Percentiles rank a stretch among this genome's conserved stretches.
Conservation (phyloP, 2,888 invertebrate genomes). For the Phengaris arion region DNA sequence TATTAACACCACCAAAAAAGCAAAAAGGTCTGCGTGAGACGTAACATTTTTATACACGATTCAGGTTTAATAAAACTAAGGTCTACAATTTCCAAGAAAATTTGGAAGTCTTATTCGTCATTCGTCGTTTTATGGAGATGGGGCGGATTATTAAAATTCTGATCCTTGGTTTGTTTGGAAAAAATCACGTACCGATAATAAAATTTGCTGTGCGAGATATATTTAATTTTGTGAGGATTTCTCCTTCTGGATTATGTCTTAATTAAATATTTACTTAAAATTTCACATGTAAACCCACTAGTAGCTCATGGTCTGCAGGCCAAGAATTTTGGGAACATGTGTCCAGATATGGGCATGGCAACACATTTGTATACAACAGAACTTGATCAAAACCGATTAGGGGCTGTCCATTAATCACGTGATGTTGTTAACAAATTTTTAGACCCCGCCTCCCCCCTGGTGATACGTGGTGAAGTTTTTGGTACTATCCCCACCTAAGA, state of each 20-base stretch:
- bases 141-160: conserved; percentile 10
- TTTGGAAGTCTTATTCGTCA: conserved; percentile 15
- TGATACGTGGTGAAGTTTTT: no score
- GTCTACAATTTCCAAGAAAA: conserved; percentile 10
- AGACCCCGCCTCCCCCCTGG: no score
- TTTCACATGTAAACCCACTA: no score
- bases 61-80: conserved; percentile 15
- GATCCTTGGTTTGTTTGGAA: conserved; percentile 2
- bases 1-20: background rate
- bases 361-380: no score
- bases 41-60: background rate
- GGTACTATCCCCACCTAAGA: no score
- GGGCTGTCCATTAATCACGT: no score
- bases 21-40: background rate
- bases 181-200: conserved; percentile 8
- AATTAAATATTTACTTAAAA: no score
- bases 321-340: no score
- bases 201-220: background rate
- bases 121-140: conserved; percentile 4
- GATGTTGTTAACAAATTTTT: no score
- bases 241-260: background rate
- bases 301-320: no score
- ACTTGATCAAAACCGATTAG: no score
- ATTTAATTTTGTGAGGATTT: background rate
- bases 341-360: no score